Evolutionary conservation across 2,113 vertebrate species (phyloP), one percentile per base, ranked within the genome.

Genomic region (Gopherus evgoodei): DNA sequence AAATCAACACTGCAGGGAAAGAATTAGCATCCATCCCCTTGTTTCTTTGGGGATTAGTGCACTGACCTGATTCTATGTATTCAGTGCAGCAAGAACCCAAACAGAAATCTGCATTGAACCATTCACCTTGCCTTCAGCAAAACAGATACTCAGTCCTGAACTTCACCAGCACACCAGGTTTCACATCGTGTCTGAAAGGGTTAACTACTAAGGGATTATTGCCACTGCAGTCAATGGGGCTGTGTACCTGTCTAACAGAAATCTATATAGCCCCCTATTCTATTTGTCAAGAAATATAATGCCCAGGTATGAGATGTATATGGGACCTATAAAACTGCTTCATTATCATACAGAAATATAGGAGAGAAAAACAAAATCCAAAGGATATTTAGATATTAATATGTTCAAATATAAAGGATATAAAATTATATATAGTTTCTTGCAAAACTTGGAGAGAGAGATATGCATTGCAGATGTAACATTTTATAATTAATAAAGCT

Each of bases 1-100:
- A 94, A 93, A 82, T 93, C 90, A 94, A 29, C 50, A 81, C 21
- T 83, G 22, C 42, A 38, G 7, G 13, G 65, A 11, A 13, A 84
- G 90, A 95, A 87, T 0, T 0, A 72, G 27, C 57, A 90, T 24
- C 47, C 6, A 1, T 44, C 62, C 75, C 53, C 53, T 31, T 90
- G 82, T 75, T 49, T 94, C 62, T 78, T 86, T 22, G 5, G 65
- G 57, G 62, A 31, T 84, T 91, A 57, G 38, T 57, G 38, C 87
- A 57, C 84, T 88, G 65, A 57, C 29, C 62, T 16, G n/a, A 81
- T 86, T 93, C 90, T 59, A 86, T 5, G 14, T 27, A 93, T 24
- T 72, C 75, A 75, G 44, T 53, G 38, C 1, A 8, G 17, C 75
- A 84, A 72, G 59, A 90, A 35, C 52, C 2, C 6, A 87, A 78